phyloP scores from a whole-genome alignment of 92 coral and sea anemone species.

The Meandrina meandrites region DNA sequence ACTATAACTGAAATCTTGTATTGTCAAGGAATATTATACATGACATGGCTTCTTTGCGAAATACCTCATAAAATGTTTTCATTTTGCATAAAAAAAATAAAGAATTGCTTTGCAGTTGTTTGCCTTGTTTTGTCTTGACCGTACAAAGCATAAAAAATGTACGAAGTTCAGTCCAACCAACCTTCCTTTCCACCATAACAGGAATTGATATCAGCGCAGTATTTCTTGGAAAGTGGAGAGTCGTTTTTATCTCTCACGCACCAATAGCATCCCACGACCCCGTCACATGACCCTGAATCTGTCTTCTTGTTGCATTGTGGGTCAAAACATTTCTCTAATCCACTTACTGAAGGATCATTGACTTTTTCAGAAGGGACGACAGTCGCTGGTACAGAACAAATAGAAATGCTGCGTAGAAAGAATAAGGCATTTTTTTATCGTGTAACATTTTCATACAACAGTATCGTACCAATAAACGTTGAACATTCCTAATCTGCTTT shows the following conservation, averaged over 20 bases:
- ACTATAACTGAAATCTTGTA: no score
- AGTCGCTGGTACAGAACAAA: constrained; percentile 63
- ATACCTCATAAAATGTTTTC: no score
- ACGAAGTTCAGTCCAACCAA: constrained; percentile 14
- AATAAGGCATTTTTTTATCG: neutral
- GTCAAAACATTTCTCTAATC: constrained; percentile 55
- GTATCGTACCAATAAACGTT: no score
- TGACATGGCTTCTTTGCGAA: no score
- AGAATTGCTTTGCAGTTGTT: no score
- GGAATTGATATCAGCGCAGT: constrained; percentile 53
- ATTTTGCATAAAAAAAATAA: no score
- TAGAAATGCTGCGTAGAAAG: constrained; percentile 29
- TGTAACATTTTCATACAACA: no score
- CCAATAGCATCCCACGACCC: constrained; percentile 69
- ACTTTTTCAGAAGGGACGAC: constrained; percentile 28
- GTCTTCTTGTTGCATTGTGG: constrained; percentile 43
- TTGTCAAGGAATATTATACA: no score
- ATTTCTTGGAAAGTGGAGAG: constrained; percentile 43
- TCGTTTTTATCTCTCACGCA: constrained; percentile 52
- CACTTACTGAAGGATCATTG: constrained; percentile 36
- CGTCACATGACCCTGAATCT: constrained; percentile 42
- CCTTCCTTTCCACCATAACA: constrained; percentile 70
- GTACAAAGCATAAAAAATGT: no score
- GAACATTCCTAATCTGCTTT: no score
- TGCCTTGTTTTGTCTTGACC: no score